A percentile compares a stretch with the other conserved stretches of the same genome.
Conservation (phyloP, 92 coral and sea anemone species). For the Diadumene lineata region DNA sequence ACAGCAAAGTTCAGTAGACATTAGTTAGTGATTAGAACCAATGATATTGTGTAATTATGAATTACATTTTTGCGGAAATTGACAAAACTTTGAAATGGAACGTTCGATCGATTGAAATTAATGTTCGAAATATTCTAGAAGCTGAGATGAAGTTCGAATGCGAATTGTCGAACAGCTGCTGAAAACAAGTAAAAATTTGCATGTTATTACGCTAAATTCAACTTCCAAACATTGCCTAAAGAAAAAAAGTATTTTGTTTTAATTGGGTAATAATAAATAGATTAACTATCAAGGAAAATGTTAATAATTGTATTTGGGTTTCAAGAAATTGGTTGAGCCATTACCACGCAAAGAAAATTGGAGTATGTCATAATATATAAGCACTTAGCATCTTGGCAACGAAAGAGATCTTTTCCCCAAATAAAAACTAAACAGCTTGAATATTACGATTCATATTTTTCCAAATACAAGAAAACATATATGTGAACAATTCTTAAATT, state of each 20-base stretch:
- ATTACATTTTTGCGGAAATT: neutral
- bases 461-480: neutral
- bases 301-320: too few species aligned
- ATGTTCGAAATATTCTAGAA: neutral
- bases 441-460: neutral
- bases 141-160: too few species aligned
- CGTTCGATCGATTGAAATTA: neutral
- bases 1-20: neutral
- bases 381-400: neutral
- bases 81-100: neutral
- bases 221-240: too few species aligned
- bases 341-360: neutral
- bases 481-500: too few species aligned
- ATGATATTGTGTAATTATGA: neutral
- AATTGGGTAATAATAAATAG: too few species aligned
- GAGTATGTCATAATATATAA: neutral
- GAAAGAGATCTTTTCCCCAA: neutral
- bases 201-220: neutral
- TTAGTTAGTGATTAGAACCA: neutral
- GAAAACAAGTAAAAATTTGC: neutral
- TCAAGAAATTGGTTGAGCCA: neutral
- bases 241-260: too few species aligned
- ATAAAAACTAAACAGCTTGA: neutral
- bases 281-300: too few species aligned
- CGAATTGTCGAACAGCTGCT: too few species aligned